Evolutionary conservation across 2,113 vertebrate species (phyloP).

Genomic region (Neogale vison): DNA sequence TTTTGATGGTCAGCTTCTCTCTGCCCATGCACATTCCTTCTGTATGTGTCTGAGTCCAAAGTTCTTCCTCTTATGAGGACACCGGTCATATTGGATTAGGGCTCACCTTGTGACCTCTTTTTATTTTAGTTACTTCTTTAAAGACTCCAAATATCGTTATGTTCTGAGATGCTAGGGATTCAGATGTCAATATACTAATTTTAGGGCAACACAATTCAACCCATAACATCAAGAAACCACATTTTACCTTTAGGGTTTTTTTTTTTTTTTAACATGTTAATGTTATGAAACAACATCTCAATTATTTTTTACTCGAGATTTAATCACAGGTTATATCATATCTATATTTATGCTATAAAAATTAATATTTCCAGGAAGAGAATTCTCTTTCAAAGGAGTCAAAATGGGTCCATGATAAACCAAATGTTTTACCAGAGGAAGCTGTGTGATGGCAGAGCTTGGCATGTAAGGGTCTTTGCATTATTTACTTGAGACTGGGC

Average conservation of each 20-base stretch:
- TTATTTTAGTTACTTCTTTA: neutral
- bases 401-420: neutral
- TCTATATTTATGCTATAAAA: neutral
- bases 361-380: neutral
- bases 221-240: neutral
- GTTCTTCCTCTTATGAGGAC: neutral
- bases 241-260: neutral
- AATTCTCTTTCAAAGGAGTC: neutral
- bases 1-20: neutral
- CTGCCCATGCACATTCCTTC: neutral
- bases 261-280: neutral
- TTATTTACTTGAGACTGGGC: constrained; percentile 23
- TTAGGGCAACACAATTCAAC: neutral
- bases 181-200: neutral
- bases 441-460: neutral
- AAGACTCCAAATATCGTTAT: neutral
- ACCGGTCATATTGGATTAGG: neutral
- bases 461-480: neutral
- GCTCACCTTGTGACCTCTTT: neutral
- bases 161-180: neutral
- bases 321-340: neutral
- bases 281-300: neutral
- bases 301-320: constrained; percentile 7
- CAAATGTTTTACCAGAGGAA: neutral
- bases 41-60: neutral